Evolutionary conservation across 2,888 invertebrate species (phyloP), one percentile per base, ranked within the genome.

Genomic region (Drosophila macrospina): DNA sequence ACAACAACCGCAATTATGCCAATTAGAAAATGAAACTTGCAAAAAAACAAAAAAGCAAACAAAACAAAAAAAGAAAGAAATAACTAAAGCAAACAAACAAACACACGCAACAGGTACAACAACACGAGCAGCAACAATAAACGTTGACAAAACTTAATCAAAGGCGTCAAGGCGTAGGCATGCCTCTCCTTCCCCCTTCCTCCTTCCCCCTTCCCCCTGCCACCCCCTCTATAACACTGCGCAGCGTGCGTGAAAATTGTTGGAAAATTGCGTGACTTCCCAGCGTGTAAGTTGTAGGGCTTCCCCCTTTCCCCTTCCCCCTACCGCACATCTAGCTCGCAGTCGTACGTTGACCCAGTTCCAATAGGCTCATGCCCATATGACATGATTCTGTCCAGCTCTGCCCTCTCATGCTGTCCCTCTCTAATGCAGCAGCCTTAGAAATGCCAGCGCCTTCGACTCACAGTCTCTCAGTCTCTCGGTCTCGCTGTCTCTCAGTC

Each of bases 1-100:
- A 41, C 72, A 39, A 60, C 50, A 55, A 57, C 62, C 82, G 61
- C 85, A 85, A 85, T 85, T 87, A 85, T 85, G 82, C 85, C 85
- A 85, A 87, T 85, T 87, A 87, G 87, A 85, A 87, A 80, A 81
- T 74, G 78, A 84, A 75, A 82, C 78, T 55, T 50, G 68, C 69
- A 80, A 78, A 75, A 73, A 52, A 71, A 65, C n/a, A 15, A 32
- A 16, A 44, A 30, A 37, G 11, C 32, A 13, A 42, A 36, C 50
- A 41, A 41, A 44, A 59, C 42, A 71, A n/a, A n/a, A n/a, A n/a
- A 71, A 65, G 11, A 15, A 32, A 16, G n/a, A n/a, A n/a, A n/a
- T n/a, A n/a, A n/a, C n/a, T n/a, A n/a, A n/a, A n/a, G n/a, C n/a
- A n/a, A 62, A 36, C 36, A 55, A 41, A 44, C 44, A 73, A 59